Conservation (phyloP, 1,140 invertebrate species). For the Drosophila orosa region DNA sequence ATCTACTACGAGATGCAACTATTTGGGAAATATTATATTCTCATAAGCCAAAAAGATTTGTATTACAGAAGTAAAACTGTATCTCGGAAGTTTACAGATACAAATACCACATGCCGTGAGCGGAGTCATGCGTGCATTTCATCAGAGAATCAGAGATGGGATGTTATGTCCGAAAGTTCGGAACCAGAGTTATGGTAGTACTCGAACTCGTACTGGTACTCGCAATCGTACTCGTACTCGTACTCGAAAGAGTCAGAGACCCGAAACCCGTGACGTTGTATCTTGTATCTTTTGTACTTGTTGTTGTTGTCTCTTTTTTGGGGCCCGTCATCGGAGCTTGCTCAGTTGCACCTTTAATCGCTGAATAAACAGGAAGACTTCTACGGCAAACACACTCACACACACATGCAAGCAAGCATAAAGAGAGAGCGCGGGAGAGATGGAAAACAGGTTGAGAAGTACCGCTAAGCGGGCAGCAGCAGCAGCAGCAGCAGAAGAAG, state of each 20-base stretch:
- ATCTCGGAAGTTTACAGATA: neutral
- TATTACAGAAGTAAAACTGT: slow-evolving; percentile 11
- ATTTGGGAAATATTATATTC: neutral
- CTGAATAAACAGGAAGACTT: slow-evolving; percentile 81
- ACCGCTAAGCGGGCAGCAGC: slow-evolving; percentile 76
- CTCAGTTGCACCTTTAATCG: slow-evolving; percentile 75
- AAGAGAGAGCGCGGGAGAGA: slow-evolving; percentile 32
- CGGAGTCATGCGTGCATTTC: slow-evolving; percentile 62
- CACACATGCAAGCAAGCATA: slow-evolving; percentile 16
- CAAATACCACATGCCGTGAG: slow-evolving; percentile 13
- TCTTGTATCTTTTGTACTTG: slow-evolving; percentile 13
- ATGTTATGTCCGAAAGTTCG: slow-evolving; percentile 15
- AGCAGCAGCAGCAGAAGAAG: slow-evolving; percentile 32
- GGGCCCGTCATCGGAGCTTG: slow-evolving; percentile 52
- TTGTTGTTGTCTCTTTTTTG: slow-evolving; percentile 26
- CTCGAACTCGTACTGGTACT: slow-evolving; percentile 4
- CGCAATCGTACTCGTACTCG: slow-evolving; percentile 12
- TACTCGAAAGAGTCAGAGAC: slow-evolving; percentile 37
- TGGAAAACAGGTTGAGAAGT: slow-evolving; percentile 84
- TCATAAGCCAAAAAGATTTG: neutral
- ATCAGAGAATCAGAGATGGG: slow-evolving; percentile 55
- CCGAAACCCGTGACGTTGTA: slow-evolving; percentile 39
- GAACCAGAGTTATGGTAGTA: slow-evolving; percentile 9
- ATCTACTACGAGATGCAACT: neutral
- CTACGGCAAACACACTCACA: slow-evolving; percentile 70